Evolutionary conservation across 2,113 vertebrate genomes (phyloP).

Genomic region (Grantiella picta): DNA sequence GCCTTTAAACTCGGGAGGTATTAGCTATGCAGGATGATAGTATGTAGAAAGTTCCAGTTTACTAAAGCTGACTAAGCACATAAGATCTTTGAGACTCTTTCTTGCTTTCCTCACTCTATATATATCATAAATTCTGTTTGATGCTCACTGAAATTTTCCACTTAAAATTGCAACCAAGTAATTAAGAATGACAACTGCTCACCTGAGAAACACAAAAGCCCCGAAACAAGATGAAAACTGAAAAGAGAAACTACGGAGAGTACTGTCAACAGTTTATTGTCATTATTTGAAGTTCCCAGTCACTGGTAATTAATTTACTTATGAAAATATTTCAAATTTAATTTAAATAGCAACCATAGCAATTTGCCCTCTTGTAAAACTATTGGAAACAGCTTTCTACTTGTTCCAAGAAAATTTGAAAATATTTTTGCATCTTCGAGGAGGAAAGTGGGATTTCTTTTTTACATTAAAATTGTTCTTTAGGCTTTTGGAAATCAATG

Average conservation of each 20-base stretch:
- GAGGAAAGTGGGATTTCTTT: neutral
- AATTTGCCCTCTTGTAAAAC: neutral
- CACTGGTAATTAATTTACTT: neutral
- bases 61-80: neutral
- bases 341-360: neutral
- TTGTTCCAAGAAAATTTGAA: neutral
- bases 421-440: neutral
- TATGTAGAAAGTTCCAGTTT: neutral
- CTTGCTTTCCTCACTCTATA: neutral
- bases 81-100: neutral
- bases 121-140: neutral
- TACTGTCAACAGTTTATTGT: neutral
- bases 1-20: neutral
- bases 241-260: neutral
- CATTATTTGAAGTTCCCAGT: neutral
- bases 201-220: neutral
- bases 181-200: neutral
- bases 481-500: neutral
- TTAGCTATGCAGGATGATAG: neutral
- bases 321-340: neutral
- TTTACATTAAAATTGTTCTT: neutral
- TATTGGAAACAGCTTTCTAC: neutral
- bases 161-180: neutral
- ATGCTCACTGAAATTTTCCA: neutral
- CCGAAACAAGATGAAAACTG: neutral